These are phyloP conservation scores for fruit fly (Drosophila melanogaster) DNA, from an alignment of 1,140 invertebrate genomes.

Conservation along the genomic window Release_6_plus_ISO1_MT NT_033779.5:20291001-20291500, in stretches of 20 bases:
- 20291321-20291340: too few relatives aligned
- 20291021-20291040: slow-evolving; percentile 32
- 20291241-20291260: too few relatives aligned
- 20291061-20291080: slow-evolving; percentile 34
- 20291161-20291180: slow-evolving; percentile 10
- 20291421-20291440: not conserved
- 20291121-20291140: slow-evolving; percentile 11
- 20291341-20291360: too few relatives aligned
- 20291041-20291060: slow-evolving; percentile 32
- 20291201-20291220: not conserved
- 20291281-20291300: too few relatives aligned
- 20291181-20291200: not conserved
- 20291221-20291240: too few relatives aligned
- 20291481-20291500: not conserved
- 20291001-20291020: slow-evolving; percentile 39
- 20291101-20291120: not conserved
- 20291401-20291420: not conserved
- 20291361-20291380: too few relatives aligned
- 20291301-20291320: too few relatives aligned
- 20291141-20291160: slow-evolving; percentile 1
- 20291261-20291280: too few relatives aligned
- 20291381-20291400: too few relatives aligned
- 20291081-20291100: slow-evolving; percentile 55
- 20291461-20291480: not conserved
- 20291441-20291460: not conserved